These are phyloP conservation scores for Antheraea yamamai DNA, from an alignment of 2,888 invertebrate genomes.

Conservation along the genomic window DNA sequence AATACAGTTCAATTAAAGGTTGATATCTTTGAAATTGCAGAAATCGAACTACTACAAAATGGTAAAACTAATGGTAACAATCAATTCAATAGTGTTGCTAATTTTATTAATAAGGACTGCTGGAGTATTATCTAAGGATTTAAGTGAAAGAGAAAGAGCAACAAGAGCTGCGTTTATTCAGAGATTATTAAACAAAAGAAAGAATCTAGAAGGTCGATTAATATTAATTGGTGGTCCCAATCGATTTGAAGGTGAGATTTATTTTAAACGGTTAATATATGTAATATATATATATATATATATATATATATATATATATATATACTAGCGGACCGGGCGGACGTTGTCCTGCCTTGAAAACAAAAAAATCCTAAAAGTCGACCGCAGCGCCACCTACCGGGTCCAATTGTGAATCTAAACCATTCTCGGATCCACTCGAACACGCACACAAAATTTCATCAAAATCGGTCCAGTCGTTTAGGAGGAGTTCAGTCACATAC, in stretches of 20 bases:
- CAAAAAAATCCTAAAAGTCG: no score
- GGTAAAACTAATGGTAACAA: background rate
- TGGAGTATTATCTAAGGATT: slow-evolving; percentile 50
- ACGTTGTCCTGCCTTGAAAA: no score
- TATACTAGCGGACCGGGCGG: no score
- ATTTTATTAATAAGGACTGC: slow-evolving; percentile 38
- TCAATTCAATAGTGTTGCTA: slow-evolving; percentile 35
- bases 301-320: no score
- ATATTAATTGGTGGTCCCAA: slow-evolving; percentile 86
- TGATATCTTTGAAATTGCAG: background rate
- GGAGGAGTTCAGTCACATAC: no score
- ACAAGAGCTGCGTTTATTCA: slow-evolving; percentile 83
- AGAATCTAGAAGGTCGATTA: slow-evolving; percentile 87
- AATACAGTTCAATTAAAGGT: background rate
- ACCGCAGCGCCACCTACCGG: no score
- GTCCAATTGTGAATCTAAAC: no score
- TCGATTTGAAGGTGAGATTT: slow-evolving; percentile 86
- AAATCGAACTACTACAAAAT: background rate
- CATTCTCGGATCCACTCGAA: no score
- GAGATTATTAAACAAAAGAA: slow-evolving; percentile 86
- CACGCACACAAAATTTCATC: no score
- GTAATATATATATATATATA: no score
- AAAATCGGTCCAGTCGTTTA: no score
- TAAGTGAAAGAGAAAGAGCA: slow-evolving; percentile 63
- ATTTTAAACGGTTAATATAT: background rate